phyloP scores from a whole-genome alignment of 2,797 vertebrate genomes.

The Valencia hispanica region DNA sequence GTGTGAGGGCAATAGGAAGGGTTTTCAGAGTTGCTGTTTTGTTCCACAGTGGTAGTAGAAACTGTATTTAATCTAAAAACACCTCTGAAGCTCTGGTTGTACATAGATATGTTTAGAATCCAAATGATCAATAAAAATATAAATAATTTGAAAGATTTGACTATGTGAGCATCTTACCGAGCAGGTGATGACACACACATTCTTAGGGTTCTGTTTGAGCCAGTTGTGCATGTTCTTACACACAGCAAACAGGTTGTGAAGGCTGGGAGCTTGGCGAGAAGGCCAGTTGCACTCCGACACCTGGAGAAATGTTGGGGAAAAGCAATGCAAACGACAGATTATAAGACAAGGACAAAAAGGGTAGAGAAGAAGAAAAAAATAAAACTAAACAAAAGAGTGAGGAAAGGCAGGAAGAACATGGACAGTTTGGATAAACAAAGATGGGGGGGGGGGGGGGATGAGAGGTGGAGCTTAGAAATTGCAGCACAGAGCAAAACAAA shows the following conservation, averaged over 20 bases:
- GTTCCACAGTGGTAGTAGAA: background rate
- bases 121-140: background rate
- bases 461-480: conserved; percentile 34
- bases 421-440: conserved; percentile 5
- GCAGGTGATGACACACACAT: conserved; percentile 98
- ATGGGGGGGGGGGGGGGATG: conserved; percentile 10
- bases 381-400: background rate
- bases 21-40: background rate
- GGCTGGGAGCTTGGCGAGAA: conserved; percentile 92
- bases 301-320: conserved; percentile 67
- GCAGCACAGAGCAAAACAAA: conserved; percentile 46
- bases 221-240: conserved; percentile 99
- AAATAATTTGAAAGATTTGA: background rate
- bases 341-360: background rate
- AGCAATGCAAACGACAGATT: conserved; percentile 2
- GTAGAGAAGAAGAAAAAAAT: background rate
- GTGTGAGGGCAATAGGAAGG: background rate
- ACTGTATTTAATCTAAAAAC: background rate
- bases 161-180: conserved; percentile 86
- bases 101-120: background rate
- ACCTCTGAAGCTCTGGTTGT: background rate
- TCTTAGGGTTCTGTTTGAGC: conserved; percentile 99
- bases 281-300: conserved; percentile 99
- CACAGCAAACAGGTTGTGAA: conserved; percentile 98
- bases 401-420: background rate